A percentile compares a stretch with the other conserved stretches of the same genome.
These are phyloP conservation scores for Tethea ocularis DNA, from an alignment of 2,888 invertebrate genomes.

Conservation along the genomic window DNA sequence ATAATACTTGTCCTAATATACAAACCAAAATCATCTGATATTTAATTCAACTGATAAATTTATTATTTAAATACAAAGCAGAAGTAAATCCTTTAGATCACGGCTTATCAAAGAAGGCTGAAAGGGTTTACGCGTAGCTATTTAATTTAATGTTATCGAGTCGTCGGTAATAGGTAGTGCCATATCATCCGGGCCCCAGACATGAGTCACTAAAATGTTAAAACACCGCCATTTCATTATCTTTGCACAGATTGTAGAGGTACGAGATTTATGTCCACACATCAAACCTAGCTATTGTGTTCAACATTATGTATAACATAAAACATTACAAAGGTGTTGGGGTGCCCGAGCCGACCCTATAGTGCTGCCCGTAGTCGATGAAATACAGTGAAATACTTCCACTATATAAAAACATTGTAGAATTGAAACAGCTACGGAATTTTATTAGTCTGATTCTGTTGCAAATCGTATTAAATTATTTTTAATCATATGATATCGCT, in stretches of 20 bases:
- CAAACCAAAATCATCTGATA: too few species aligned
- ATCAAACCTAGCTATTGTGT: conserved; percentile 34
- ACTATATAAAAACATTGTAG: too few species aligned
- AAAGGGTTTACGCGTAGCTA: not conserved
- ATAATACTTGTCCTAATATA: too few species aligned
- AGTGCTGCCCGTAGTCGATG: not conserved
- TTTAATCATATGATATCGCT: too few species aligned
- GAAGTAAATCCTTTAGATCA: too few species aligned
- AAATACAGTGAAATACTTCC: too few species aligned
- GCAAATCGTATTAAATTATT: too few species aligned
- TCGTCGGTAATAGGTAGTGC: conserved; percentile 7
- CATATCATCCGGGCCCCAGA: not conserved
- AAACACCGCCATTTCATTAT: conserved; percentile 34
- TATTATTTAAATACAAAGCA: too few species aligned
- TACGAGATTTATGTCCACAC: conserved; percentile 42
- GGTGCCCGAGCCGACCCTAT: not conserved
- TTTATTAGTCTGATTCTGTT: too few species aligned
- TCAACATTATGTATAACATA: conserved; percentile 12
- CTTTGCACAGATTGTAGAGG: conserved; percentile 28
- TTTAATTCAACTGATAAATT: too few species aligned
- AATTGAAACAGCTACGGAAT: too few species aligned
- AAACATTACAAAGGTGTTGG: conserved; percentile 7
- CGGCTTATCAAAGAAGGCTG: too few species aligned
- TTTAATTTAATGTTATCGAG: not conserved
- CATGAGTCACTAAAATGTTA: conserved; percentile 20